Conservation (phyloP, 2,888 invertebrate species). For the Troides oblongomaculatus region DNA sequence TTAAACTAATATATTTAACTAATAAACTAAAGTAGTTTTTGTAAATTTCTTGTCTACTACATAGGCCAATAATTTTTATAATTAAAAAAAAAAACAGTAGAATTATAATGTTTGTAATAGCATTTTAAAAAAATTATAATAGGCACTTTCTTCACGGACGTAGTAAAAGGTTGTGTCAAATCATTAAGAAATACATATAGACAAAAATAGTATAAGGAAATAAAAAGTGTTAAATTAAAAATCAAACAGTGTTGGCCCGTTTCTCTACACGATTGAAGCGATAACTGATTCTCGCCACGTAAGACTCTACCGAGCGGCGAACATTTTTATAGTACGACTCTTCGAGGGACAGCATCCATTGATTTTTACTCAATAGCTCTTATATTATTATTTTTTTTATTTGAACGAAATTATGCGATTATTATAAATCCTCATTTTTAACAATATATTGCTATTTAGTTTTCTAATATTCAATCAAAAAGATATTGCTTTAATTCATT, state of each 20-base stretch:
- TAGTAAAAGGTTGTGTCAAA: neutral
- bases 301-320: neutral
- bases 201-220: constrained; percentile 5
- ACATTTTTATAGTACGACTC: neutral
- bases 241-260: constrained; percentile 44
- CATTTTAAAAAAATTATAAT: too few species aligned
- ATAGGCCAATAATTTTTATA: too few species aligned
- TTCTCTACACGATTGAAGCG: constrained; percentile 63
- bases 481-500: too few species aligned
- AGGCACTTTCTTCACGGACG: neutral
- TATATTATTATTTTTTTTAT: neutral
- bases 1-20: too few species aligned
- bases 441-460: too few species aligned
- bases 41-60: neutral
- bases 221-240: constrained; percentile 33
- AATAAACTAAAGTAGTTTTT: too few species aligned
- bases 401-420: neutral
- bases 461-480: too few species aligned
- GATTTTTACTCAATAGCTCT: neutral
- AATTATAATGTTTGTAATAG: too few species aligned
- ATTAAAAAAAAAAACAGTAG: too few species aligned
- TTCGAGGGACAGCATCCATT: constrained; percentile 5
- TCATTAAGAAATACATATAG: neutral
- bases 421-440: too few species aligned
- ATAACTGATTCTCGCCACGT: constrained; percentile 49